Conservation (phyloP, 2,888 invertebrate species). For the Apamea anceps region DNA sequence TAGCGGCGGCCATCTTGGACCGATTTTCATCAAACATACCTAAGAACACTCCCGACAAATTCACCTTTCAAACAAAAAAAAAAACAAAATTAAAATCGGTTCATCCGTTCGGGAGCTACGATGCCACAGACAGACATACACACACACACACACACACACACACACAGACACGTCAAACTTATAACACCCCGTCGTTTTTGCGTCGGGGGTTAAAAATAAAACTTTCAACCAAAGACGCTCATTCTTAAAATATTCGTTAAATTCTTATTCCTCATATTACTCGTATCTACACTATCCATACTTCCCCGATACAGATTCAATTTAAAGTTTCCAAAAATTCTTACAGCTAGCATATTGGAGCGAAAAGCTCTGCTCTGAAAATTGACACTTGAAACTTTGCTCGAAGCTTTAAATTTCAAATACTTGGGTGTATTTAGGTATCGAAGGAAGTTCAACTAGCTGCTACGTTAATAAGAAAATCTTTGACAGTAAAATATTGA, state of each 20-base stretch:
- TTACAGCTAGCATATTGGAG: constrained; percentile 31
- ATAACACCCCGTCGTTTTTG: too few species aligned
- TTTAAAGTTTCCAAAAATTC: constrained; percentile 49
- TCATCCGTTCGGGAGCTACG: too few species aligned
- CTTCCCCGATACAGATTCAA: constrained; percentile 46
- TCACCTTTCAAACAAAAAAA: too few species aligned
- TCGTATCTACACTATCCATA: constrained; percentile 15
- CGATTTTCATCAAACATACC: too few species aligned
- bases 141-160: too few species aligned
- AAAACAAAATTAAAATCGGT: too few species aligned
- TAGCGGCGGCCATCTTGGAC: too few species aligned
- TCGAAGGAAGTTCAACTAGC: constrained; percentile 20
- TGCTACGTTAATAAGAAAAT: constrained; percentile 4
- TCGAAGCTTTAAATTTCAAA: constrained; percentile 41
- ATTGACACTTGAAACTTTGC: constrained; percentile 53
- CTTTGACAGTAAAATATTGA: not conserved
- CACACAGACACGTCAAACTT: too few species aligned
- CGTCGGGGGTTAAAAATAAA: too few species aligned
- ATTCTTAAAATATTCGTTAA: not conserved
- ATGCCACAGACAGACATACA: too few species aligned
- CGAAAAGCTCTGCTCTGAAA: constrained; percentile 41
- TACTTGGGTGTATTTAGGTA: constrained; percentile 23
- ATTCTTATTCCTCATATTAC: not conserved
- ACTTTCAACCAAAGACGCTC: not conserved
- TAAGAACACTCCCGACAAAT: too few species aligned